Evolutionary conservation across 2,113 vertebrate genomes (phyloP), one percentile per base, ranked within the genome.

Genomic region (Candoia aspera): DNA sequence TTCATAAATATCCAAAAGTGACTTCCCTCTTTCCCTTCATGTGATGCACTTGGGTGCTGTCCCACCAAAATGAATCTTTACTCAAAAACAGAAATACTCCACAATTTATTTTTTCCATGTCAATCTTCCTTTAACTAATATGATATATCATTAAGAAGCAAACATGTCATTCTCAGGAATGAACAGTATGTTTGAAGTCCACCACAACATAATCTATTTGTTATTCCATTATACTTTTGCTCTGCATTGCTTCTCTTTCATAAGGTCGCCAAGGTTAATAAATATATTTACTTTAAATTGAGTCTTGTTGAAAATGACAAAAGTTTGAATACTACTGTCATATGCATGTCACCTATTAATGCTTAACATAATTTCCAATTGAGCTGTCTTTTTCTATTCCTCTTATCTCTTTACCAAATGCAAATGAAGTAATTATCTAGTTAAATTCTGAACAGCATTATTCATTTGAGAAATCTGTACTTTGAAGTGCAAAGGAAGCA

Each of bases 391-490:
- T 89, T 96, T 94, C 85, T 60, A 87, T 91, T 96, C 94, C 92
- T 97, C 95, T 95, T 95, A 96, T 95, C 96, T 96, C 87, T 92
- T 93, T 94, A 96, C 94, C 68, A 96, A 95, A 97, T 97, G 95
- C 94, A 97, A 97, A 97, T 96, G 62, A 97, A 96, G 95, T 95
- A 96, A 97, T 98, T 97, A 97, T 96, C 95, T 96, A 96, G 95
- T 97, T 97, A 97, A 97, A 96, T 97, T 97, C 97, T 95, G 95
- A 96, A 95, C 94, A 96, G 94, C 94, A 95, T 97, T 98, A 98
- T 96, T 97, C 96, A 96, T 97, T 98, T 98, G 97, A 97, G 97
- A 97, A 97, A 97, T 96, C 93, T 58, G 98, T 98, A 97, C 94
- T 95, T 95, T 96, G 92, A 96, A 96, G 90, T 97, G 97, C 95